These are phyloP conservation scores for Oophaga pumilio DNA, from an alignment of 2,113 vertebrate species.

Conservation along the genomic window DNA sequence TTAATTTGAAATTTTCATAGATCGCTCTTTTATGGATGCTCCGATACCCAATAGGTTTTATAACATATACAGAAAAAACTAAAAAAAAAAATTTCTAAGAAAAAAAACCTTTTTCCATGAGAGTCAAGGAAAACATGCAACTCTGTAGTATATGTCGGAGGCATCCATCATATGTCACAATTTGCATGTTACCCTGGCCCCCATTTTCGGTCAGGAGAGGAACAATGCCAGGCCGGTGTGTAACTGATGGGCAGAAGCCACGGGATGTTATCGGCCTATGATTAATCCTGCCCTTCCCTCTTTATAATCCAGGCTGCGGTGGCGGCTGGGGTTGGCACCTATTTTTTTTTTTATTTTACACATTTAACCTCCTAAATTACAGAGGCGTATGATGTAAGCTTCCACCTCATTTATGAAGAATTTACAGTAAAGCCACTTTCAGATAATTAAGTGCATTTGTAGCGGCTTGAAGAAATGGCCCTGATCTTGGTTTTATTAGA, in stretches of 20 bases:
- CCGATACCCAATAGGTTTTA: too few species aligned
- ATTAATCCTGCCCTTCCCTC: constrained; percentile 34
- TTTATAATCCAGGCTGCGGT: constrained; percentile 48
- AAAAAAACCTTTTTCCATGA: too few species aligned
- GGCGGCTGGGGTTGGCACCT: constrained; percentile 41
- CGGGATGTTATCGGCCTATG: background rate
- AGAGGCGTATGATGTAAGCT: constrained; percentile 63
- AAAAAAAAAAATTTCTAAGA: too few species aligned
- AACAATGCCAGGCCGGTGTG: background rate
- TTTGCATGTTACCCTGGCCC: background rate
- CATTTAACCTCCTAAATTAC: constrained; percentile 58
- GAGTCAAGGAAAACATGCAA: too few species aligned
- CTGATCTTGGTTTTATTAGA: constrained; percentile 76
- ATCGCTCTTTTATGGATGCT: too few species aligned
- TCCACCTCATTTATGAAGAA: constrained; percentile 65
- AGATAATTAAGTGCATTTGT: constrained; percentile 72
- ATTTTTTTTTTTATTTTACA: constrained; percentile 58
- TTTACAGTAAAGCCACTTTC: constrained; percentile 67
- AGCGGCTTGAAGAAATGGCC: constrained; percentile 69
- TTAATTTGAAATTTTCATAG: too few species aligned
- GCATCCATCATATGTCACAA: background rate
- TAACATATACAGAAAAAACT: too few species aligned
- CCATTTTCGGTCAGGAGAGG: background rate
- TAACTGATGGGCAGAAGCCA: background rate
- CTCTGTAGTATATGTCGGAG: too few species aligned